Percentiles rank a stretch among this genome's conserved stretches.
Evolutionary conservation across 2,888 invertebrate genomes (phyloP).

Genomic region (Eulithis testata): DNA sequence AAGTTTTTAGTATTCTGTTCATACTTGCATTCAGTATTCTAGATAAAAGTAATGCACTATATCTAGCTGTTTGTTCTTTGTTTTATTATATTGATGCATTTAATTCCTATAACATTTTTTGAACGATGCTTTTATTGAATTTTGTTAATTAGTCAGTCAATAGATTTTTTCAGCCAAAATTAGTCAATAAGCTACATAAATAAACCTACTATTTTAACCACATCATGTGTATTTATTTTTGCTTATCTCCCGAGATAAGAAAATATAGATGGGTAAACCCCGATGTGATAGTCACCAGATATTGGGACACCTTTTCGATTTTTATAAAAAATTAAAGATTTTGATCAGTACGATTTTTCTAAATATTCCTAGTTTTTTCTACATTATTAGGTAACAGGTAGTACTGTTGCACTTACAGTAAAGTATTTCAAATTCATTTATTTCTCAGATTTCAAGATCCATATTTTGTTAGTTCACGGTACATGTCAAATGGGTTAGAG

Average conservation of each 20-base stretch:
- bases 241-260: background rate
- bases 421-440: too few relatives aligned
- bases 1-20: background rate
- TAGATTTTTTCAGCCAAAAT: constrained; percentile 16
- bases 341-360: too few relatives aligned
- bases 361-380: too few relatives aligned
- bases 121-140: constrained; percentile 20
- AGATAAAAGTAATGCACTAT: constrained; percentile 1
- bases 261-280: too few relatives aligned
- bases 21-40: background rate
- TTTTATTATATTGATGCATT: constrained; percentile 18
- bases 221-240: background rate
- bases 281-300: too few relatives aligned
- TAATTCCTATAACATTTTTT: constrained; percentile 18
- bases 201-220: constrained; percentile 20
- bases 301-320: too few relatives aligned
- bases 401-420: too few relatives aligned
- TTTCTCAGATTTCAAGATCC: too few relatives aligned
- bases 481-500: too few relatives aligned
- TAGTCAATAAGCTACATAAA: constrained; percentile 24
- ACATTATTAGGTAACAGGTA: too few relatives aligned
- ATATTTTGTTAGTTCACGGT: too few relatives aligned
- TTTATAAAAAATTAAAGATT: too few relatives aligned
- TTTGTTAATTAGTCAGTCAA: constrained; percentile 9
- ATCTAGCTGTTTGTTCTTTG: constrained; percentile 5